Base-by-base conservation (phyloP, 2,113 vertebrate species). In the Tauraco erythrolophus region DNA sequence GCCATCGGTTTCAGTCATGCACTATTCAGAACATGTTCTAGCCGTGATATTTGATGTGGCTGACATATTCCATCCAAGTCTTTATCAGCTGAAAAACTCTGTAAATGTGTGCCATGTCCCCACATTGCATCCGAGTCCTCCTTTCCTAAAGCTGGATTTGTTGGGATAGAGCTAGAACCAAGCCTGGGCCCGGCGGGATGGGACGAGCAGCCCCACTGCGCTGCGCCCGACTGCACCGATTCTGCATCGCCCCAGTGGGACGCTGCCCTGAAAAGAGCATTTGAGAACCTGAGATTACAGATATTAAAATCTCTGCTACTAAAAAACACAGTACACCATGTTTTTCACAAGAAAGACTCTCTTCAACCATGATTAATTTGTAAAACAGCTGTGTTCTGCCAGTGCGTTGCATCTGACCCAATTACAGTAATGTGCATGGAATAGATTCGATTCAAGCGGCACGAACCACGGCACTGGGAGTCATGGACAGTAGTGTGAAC, bases 381-480 rank as follows among this genome's bases (percentile, higher is more conserved):
- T 84, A 74, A 70, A 85, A 22, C 81, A 90, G 94, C 80, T 83
- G 66, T 77, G 89, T 92, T 80, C 96, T 86, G 91, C 89, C 91
- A 27, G 57, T 50, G 43, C 77, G 37, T 72, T 46, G 68, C 37
- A 71, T 70, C 91, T 93, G 97, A 79, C 92, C 93, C 76, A 39
- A 92, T 89, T 87, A 57, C 31, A n/a, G 86, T 23, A 85, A 92
- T 41, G 68, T 62, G 90, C 82, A 35, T 7, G 70, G 84, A 56
- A 84, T 7, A 87, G 80, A 64, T 58, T 41, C 7, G 84, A 80
- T 53, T 71, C 46, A 28, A 43, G 83, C 19, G 8, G 35, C 66
- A 57, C 87, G 95, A 62, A 39, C n/a, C 57, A 14, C 2, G 25
- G 86, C 57, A 6, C 80, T 31, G 58, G 46, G 62, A 25, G 81